Base-by-base conservation (phyloP, 2,888 invertebrate species). In the Drosophila vallismaia region DNA sequence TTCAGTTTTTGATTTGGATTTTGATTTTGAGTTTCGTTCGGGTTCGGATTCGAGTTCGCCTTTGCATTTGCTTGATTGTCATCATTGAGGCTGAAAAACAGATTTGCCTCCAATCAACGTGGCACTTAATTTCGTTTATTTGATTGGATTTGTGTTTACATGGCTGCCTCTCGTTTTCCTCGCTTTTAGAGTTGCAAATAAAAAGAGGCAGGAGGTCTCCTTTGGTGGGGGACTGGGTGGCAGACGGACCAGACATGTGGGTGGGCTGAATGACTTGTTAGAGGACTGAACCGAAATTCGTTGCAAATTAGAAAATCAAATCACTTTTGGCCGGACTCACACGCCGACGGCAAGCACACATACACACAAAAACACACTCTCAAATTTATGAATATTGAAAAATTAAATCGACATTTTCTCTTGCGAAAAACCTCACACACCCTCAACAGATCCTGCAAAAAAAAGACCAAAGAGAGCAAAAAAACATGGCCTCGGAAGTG, bases 41-140 rank as follows among this genome's bases (percentile, higher is more conserved):
- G 53, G 50, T 64, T 58, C 19, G 19, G 19, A 2, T 19, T 19
- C 19, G 19, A 2, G 19, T 19, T 19, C 19, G 48, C 70, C 71
- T 67, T 50, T 28, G 46, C 71, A 28, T 59, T 29, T 31, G 66
- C 77, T 76, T 84, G 84, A 84, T 84, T 84, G 86, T 84, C 88
- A 84, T 88, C 86, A 84, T 88, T 84, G 77, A 86, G 88, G 86
- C 85, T 86, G 79, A 75, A 83, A 81, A 88, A 84, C 88, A 84
- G 84, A 84, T 84, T 84, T 88, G 88, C 86, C 88, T 88, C 74
- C 88, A 84, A 84, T 84, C 84, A 84, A 86, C 84, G 88, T 88
- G 83, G 64, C 88, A 88, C 84, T 84, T 84, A 84, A 84, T 84
- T 84, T 84, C 86, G 88, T 84, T 84, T 84, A 84, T 84, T 84